Evolutionary conservation across 2,888 invertebrate genomes (phyloP), one percentile per base, ranked within the genome.

Genomic region (Yponomeuta plumbellus): DNA sequence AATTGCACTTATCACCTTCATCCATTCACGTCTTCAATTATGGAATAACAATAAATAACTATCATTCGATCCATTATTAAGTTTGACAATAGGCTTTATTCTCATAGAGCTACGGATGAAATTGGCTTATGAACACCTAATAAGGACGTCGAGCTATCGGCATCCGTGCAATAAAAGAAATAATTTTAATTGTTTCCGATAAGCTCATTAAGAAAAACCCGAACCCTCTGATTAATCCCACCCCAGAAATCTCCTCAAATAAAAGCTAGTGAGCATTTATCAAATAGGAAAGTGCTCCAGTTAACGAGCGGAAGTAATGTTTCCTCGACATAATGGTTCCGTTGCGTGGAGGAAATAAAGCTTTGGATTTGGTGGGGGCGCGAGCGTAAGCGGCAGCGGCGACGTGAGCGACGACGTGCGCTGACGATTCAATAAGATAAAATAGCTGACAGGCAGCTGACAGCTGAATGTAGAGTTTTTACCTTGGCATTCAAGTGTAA

Each of bases 261-360:
- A 65, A 65, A 65, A 78, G 79, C 80, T 82, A 83, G 82, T 84
- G 78, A 85, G 83, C 85, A 87, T 88, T 86, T 85, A 86, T 88
- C 86, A 88, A 86, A 84, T 81, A 78, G 84, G 80, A 84, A 84
- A 86, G 85, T 83, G 79, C 65, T 86, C 74, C 79, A 83, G 76
- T 88, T 89, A 88, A 89, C 87, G 86, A 85, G 86, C 89, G 89
- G 89, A 90, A 88, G 83, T 84, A 84, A 88, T 85, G 84, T 56
- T 65, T 65, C 57, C 65, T 56, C 57, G 20, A 65, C 56, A 57
- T 65, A 65, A 65, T 65, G 65, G 65, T 65, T 56, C 56, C 65
- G 65, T 64, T 26, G 65, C 65, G 65, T 26, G 65, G 20, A 23
- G 17, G 17, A 52, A 52, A 52, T 17, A 52, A 52, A 17, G 44